Base-by-base conservation (phyloP, 2,888 invertebrate species). In the Octodonta nipae region DNA sequence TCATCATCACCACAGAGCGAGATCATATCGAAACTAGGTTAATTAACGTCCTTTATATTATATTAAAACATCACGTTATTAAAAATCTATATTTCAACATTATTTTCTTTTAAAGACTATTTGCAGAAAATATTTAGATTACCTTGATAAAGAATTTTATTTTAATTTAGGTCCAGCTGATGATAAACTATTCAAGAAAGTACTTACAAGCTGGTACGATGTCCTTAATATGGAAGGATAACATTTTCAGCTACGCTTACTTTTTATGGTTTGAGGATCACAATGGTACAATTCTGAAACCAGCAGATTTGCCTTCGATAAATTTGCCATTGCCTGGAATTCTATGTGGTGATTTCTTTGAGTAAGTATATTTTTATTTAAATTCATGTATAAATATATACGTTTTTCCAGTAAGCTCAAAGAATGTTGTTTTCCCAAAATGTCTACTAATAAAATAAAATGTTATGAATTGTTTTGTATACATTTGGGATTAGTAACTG, bases 181-280 rank as follows among this genome's bases (percentile, higher is more conserved):
- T 85, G 72, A 70, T 87, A 1, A 71, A 77, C 29, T 78, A 84
- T 50, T 73, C 81, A 28, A 67, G 81, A 43, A 65, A 67, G 29
- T 80, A 87, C 55, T 62, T 85, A 13, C 78, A 79, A 55, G 81
- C 82, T 54, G 91, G 91, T 1, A 83, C 85, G 58, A 70, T 81
- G 42, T 79, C 84, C 15, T 70, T 85, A 10, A 82, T 87, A 67
- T 88, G 89, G 83, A 84, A 87, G 51, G 87, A 88, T 51, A 83
- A 80, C 31, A 80, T 84, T 26, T 82, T 88, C 54, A 78, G 75
- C 54, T 85, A 81, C 58, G 82, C 87, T 24, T 84, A 85, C 54
- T 85, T 88, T 54, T 65, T 86, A 32, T 92, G 91, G 91, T 86
- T 85, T 54, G 88, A 88, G 65, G 88, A 89, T 63, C 69, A 68